These are phyloP conservation scores for Hassar affinis DNA, from an alignment of 2,113 vertebrate genomes.

Conservation along the genomic window DNA sequence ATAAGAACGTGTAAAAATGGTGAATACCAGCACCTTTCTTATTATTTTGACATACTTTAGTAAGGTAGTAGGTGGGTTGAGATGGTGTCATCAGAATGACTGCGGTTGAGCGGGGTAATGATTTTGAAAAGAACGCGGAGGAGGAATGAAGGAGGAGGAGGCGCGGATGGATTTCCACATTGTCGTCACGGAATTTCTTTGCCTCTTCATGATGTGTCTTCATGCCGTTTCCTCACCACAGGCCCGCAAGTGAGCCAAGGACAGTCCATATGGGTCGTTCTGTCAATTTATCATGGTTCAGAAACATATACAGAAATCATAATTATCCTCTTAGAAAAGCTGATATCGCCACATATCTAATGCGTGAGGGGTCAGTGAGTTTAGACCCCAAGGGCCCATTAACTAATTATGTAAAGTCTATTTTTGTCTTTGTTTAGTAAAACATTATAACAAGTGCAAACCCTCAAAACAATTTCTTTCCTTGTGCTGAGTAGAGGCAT, in stretches of 20 bases:
- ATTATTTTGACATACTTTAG: not conserved
- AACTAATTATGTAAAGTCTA: slow-evolving; percentile 3
- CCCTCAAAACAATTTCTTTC: slow-evolving; percentile 58
- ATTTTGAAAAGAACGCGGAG: slow-evolving; percentile 12
- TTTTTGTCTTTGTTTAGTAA: slow-evolving; percentile 21
- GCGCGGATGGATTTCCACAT: not conserved
- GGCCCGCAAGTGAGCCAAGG: slow-evolving; percentile 18
- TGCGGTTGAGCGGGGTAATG: not conserved
- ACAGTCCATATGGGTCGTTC: slow-evolving; percentile 34
- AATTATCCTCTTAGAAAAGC: not conserved
- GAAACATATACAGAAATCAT: not conserved
- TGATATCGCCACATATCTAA: slow-evolving; percentile 5
- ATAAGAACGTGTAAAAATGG: not conserved
- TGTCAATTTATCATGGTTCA: slow-evolving; percentile 1
- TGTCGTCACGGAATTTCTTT: slow-evolving; percentile 27
- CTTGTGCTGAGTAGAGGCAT: slow-evolving; percentile 48
- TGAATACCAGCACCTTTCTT: not conserved
- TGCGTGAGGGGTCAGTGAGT: not conserved
- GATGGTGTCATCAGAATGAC: slow-evolving; percentile 2
- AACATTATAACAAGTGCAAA: slow-evolving; percentile 47
- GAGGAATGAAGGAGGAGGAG: slow-evolving; percentile 4
- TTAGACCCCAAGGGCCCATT: slow-evolving; percentile 24
- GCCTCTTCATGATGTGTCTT: slow-evolving; percentile 15
- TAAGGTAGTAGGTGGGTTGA: not conserved
- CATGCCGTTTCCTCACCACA: slow-evolving; percentile 30